These are phyloP conservation scores for Ibycter americanus DNA, from an alignment of 2,797 vertebrate genomes.

Conservation along the genomic window DNA sequence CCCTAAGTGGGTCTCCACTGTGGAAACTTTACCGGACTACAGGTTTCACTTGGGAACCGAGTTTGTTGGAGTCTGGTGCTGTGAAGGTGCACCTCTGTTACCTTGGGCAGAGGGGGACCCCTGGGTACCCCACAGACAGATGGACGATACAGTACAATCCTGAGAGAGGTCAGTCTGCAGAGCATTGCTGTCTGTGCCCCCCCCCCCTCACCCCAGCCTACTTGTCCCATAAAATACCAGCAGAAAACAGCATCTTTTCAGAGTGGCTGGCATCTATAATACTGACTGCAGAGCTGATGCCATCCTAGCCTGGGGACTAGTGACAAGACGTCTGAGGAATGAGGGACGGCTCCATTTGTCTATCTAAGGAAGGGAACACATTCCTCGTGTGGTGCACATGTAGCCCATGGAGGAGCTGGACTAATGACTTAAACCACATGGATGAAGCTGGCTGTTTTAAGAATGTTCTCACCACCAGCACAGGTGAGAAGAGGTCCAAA, in stretches of 20 bases:
- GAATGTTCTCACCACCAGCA: not conserved
- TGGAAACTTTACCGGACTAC: not conserved
- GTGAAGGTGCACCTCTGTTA: not conserved
- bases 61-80: not conserved
- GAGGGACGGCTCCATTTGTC: not conserved
- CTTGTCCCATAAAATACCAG: not conserved
- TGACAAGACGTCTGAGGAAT: not conserved
- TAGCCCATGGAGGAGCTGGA: not conserved
- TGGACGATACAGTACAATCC: not conserved
- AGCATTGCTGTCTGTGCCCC: not conserved
- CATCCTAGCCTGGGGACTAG: not conserved
- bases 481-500: not conserved
- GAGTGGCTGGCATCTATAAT: not conserved
- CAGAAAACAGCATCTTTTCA: not conserved
- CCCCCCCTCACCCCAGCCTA: not conserved
- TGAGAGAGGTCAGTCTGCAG: not conserved
- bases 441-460: not conserved
- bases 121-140: not conserved
- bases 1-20: not conserved
- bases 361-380: not conserved
- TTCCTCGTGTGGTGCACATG: not conserved
- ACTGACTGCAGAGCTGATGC: not conserved
- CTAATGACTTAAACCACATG: not conserved
- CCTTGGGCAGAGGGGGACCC: not conserved
- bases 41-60: not conserved